These are phyloP conservation scores for Pollenia angustigena DNA, from an alignment of 2,888 invertebrate genomes.

Conservation along the genomic window DNA sequence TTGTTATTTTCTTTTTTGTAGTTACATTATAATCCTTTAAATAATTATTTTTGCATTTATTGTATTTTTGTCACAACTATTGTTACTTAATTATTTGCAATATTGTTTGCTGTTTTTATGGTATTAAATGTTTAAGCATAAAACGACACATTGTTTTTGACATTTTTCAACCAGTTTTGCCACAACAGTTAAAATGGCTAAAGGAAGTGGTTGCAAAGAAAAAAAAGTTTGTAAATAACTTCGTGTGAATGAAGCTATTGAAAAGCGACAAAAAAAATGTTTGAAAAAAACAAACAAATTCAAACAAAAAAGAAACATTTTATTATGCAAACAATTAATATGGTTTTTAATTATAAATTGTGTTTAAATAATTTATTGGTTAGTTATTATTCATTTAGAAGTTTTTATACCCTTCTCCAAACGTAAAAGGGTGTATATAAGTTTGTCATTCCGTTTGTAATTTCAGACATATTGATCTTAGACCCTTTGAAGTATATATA, in stretches of 20 bases:
- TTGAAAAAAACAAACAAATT: neutral
- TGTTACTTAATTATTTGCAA: neutral
- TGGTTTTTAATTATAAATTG: no score
- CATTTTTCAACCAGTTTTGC: conserved; percentile 25
- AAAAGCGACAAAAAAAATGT: neutral
- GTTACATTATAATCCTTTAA: no score
- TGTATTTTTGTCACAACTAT: neutral
- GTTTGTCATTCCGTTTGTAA: no score
- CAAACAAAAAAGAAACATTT: neutral
- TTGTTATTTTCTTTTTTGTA: no score
- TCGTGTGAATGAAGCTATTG: neutral
- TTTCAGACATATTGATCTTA: no score
- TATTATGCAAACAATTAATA: no score
- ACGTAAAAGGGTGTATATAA: no score
- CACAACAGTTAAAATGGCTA: conserved; percentile 20
- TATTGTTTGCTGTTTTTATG: neutral
- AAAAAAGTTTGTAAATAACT: conserved; percentile 21
- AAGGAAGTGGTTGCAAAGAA: conserved; percentile 4
- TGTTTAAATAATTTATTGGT: no score
- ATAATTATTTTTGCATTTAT: neutral
- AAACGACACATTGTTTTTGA: conserved; percentile 35
- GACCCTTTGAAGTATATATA: no score
- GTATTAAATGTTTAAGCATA: neutral
- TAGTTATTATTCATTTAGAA: no score
- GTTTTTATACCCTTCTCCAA: no score